A percentile compares a stretch with the other conserved stretches of the same genome.
phyloP scores from a whole-genome alignment of 2,888 invertebrate species.

The Macropis europaea region DNA sequence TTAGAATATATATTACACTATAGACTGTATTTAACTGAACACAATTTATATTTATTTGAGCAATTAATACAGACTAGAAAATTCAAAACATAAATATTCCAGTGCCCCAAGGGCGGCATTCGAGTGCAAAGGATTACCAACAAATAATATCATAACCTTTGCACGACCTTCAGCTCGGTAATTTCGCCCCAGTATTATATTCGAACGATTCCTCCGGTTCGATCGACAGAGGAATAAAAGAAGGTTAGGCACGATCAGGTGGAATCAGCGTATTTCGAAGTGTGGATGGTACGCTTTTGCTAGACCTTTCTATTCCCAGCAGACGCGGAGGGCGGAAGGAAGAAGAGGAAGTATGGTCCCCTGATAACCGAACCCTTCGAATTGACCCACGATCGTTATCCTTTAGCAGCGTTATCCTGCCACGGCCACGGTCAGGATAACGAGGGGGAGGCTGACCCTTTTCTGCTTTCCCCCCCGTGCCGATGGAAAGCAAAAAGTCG shows the following conservation, averaged over 20 bases:
- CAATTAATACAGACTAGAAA: too few relatives aligned
- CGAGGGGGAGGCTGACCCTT: constrained; percentile 1
- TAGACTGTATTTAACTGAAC: too few relatives aligned
- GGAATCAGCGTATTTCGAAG: not conserved
- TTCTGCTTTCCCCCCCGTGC: not conserved
- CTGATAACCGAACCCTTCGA: constrained; percentile 37
- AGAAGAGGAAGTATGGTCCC: constrained; percentile 6
- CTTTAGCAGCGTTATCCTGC: constrained; percentile 6
- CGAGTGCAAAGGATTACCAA: too few relatives aligned
- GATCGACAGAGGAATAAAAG: not conserved
- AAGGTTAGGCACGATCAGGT: not conserved
- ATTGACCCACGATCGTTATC: constrained; percentile 43
- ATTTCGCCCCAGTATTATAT: too few relatives aligned
- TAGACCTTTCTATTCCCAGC: constrained; percentile 5
- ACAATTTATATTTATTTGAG: too few relatives aligned
- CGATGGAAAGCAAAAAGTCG: not conserved
- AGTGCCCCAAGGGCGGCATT: too few relatives aligned
- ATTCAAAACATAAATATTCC: too few relatives aligned
- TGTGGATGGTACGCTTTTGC: not conserved
- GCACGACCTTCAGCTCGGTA: too few relatives aligned
- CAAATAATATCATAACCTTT: too few relatives aligned
- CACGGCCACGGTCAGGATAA: constrained; percentile 8
- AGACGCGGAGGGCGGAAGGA: not conserved
- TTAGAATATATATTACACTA: too few relatives aligned
- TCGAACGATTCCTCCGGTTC: constrained; percentile 4